Base-by-base conservation (phyloP, 2,113 vertebrate genomes). In the Tenrec ecaudatus region DNA sequence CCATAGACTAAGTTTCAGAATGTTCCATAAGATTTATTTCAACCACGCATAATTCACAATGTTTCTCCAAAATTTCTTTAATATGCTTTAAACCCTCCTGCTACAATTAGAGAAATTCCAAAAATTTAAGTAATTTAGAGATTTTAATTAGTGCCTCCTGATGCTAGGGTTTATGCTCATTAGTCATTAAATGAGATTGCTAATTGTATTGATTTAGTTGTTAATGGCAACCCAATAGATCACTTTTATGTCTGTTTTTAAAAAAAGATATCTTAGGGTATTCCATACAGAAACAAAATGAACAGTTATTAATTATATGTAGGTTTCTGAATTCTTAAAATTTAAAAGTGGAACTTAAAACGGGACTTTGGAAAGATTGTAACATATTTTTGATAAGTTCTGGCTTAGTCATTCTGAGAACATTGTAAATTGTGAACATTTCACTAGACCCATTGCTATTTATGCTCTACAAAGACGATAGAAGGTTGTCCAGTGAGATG, bases 271-370 rank as follows among this genome's bases (percentile, higher is more conserved):
- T 84, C 81, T 94, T 78, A 78, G 77, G 47, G 22, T 38, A 62
- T 76, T 86, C 11, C 81, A 81, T 31, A 81, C 27, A 60, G 33
- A 76, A 90, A 43, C 6, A 58, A 43, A 71, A 38, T 62, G 14
- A 71, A 73, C 22, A 88, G 25, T 20, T 23, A 62, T 62, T 68
- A 27, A 69, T 79, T 93, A 82, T 57, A 29, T 90, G 4, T 78
- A 23, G 12, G 16, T 86, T 89, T 92, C 31, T 36, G 6, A 68
- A 89, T 91, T 93, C 25, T 95, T 95, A 58, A 95, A 84, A 87
- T 53, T 58, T 31, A 71, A 79, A 77, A 66, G 58, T 89, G 47
- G 27, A 27, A 33, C 15, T 76, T 36, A 80, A 19, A 81, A 1
- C 3, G 64, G 33, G 9, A 85, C 25, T 58, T 91, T 86, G 77